A percentile compares a stretch with the other conserved stretches of the same genome.
Conservation (phyloP, 1,140 invertebrate genomes). For the Bombyx mandarina region DNA sequence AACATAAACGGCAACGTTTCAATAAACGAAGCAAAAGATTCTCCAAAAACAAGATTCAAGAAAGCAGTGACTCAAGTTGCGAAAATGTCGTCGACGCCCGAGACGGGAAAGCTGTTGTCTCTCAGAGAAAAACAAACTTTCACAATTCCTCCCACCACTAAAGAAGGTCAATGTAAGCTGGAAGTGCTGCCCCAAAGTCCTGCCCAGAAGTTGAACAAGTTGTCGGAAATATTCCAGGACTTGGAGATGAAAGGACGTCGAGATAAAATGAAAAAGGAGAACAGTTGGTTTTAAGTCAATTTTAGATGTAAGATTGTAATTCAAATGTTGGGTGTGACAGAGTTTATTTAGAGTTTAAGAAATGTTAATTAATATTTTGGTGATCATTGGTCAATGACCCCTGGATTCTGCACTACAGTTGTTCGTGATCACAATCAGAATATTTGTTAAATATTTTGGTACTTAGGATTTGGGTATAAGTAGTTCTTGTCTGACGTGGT, state of each 20-base stretch:
- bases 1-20: not conserved
- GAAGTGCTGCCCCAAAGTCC: slow-evolving; percentile 45
- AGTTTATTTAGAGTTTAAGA: no score
- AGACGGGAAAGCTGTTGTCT: slow-evolving; percentile 52
- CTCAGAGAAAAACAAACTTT: slow-evolving; percentile 47
- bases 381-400: no score
- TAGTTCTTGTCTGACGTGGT: no score
- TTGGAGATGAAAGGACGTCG: slow-evolving; percentile 50
- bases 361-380: no score
- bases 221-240: slow-evolving; percentile 57
- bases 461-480: no score
- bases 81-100: slow-evolving; percentile 44
- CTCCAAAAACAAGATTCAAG: slow-evolving; percentile 56
- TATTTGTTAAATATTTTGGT: no score
- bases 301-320: slow-evolving; percentile 1
- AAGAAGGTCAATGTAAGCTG: slow-evolving; percentile 31
- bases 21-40: slow-evolving; percentile 21
- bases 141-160: slow-evolving; percentile 15
- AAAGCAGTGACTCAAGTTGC: slow-evolving; percentile 56
- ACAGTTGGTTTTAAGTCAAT: slow-evolving; percentile 54
- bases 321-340: no score
- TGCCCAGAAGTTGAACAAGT: slow-evolving; percentile 40
- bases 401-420: no score
- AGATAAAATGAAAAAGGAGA: slow-evolving; percentile 59
- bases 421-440: no score